Evolutionary conservation across 2,113 vertebrate genomes (phyloP).

Genomic region (Ictalurus punctatus): DNA sequence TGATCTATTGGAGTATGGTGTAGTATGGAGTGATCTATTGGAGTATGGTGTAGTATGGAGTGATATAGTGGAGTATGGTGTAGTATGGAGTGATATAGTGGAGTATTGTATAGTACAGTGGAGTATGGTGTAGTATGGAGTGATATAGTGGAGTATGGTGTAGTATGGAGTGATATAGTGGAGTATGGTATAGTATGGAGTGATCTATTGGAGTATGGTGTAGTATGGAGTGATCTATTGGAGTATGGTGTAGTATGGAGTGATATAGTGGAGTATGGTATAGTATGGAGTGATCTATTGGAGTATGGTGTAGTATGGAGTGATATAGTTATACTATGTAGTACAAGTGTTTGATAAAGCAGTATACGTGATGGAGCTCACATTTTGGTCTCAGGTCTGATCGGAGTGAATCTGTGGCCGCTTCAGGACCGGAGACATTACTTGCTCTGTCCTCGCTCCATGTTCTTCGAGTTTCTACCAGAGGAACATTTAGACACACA

Average conservation of each 20-base stretch:
- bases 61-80: too few relatives aligned
- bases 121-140: too few relatives aligned
- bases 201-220: background rate
- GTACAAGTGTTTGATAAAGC: background rate
- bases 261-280: background rate
- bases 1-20: too few relatives aligned
- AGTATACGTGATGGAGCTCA: background rate
- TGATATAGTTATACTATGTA: background rate
- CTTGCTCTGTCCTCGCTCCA: conserved; percentile 82
- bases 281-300: background rate
- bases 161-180: background rate
- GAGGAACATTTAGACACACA: conserved; percentile 67
- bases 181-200: background rate
- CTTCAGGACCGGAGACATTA: conserved; percentile 70
- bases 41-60: background rate
- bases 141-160: background rate
- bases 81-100: too few relatives aligned
- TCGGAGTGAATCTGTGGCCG: conserved; percentile 88
- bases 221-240: too few relatives aligned
- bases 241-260: background rate
- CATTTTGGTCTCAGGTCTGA: conserved; percentile 71
- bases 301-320: background rate
- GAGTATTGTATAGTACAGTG: too few relatives aligned
- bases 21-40: background rate
- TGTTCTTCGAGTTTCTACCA: conserved; percentile 87